phyloP scores from a whole-genome alignment of 2,888 invertebrate genomes.

The Synergus itoensis region DNA sequence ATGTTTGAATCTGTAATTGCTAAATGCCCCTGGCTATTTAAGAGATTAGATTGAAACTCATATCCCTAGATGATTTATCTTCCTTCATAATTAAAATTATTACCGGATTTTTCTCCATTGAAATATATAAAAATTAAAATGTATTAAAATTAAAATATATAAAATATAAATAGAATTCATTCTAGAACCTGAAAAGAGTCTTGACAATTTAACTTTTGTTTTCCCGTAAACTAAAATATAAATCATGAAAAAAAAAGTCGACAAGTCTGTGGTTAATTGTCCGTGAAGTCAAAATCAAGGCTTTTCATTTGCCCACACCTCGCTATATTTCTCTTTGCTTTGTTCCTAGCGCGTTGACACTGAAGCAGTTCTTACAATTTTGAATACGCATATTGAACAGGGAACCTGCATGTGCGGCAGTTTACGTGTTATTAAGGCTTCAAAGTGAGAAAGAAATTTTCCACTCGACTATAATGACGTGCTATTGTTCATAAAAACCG shows the following conservation, averaged over 20 bases:
- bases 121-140: too few relatives aligned
- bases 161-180: too few relatives aligned
- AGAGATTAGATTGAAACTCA: constrained; percentile 9
- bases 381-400: constrained; percentile 22
- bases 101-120: neutral
- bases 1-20: constrained; percentile 39
- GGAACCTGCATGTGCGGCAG: constrained; percentile 20
- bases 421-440: constrained; percentile 34
- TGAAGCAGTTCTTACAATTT: constrained; percentile 20
- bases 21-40: constrained; percentile 13
- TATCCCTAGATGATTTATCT: too few relatives aligned
- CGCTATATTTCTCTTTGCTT: neutral
- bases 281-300: neutral
- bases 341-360: constrained; percentile 6
- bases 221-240: neutral
- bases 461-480: constrained; percentile 35
- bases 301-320: neutral
- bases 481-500: constrained; percentile 23
- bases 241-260: neutral
- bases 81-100: neutral
- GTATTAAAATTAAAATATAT: too few relatives aligned
- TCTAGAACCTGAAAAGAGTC: neutral
- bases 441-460: constrained; percentile 39
- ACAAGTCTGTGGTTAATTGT: neutral
- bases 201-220: neutral